Conservation (phyloP, 2,797 vertebrate genomes). For the Lepilemur ruficaudatus region DNA sequence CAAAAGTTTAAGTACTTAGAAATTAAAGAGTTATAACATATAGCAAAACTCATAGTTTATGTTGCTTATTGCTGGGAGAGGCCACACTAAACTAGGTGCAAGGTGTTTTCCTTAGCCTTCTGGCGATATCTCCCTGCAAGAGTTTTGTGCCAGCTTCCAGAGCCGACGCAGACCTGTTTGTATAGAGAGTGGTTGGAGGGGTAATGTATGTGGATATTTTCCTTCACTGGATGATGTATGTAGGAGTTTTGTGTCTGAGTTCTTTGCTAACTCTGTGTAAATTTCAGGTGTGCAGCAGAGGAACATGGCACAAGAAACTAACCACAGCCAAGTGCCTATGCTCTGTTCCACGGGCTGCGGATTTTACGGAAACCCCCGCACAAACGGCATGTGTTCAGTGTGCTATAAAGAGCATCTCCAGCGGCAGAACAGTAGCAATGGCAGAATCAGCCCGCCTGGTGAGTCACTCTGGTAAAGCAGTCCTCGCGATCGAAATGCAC, state of each 20-base stretch:
- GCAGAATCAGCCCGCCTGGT: constrained; percentile 91
- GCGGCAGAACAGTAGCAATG: constrained; percentile 89
- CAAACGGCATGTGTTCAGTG: constrained; percentile 93
- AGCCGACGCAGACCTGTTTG: not conserved
- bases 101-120: not conserved
- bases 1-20: constrained; percentile 24
- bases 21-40: not conserved
- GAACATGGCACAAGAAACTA: constrained; percentile 94
- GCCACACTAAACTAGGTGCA: not conserved
- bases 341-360: constrained; percentile 93
- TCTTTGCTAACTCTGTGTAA: constrained; percentile 35
- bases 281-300: constrained; percentile 85
- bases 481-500: not conserved
- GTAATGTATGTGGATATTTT: not conserved
- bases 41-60: not conserved
- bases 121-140: not conserved
- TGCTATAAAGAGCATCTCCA: constrained; percentile 94
- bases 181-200: not conserved
- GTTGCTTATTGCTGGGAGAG: not conserved
- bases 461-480: constrained; percentile 66
- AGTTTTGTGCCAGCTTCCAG: not conserved
- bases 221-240: not conserved
- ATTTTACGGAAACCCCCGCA: constrained; percentile 92
- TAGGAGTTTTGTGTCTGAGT: not conserved
- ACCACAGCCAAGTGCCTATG: constrained; percentile 92